Evolutionary conservation across 2,797 vertebrate genomes (phyloP), one percentile per base, ranked within the genome.

Genomic region (Xyrichtys novacula): DNA sequence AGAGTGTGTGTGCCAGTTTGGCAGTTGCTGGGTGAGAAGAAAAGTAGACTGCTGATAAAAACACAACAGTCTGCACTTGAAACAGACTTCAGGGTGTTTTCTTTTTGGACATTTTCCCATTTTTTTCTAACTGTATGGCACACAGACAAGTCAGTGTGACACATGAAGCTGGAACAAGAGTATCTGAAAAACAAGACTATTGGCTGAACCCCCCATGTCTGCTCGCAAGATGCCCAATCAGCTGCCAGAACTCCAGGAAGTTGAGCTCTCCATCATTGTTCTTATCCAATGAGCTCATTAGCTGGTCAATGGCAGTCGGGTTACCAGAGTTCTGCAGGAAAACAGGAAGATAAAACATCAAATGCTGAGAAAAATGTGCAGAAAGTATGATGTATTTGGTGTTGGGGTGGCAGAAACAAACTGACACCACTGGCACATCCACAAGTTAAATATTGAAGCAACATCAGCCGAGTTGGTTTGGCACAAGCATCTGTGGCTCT

Each of bases 171-270:
- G 44, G 47, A 15, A 48, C n/a, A 46, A n/a, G 63, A 28, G 42
- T 22, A 57, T 76, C 50, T 17, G 54, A 71, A 44, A n/a, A 64
- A 58, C 70, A 20, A 53, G 39, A 9, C 79, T 83, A 91, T 86
- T 93, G 87, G 91, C 70, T 79, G 73, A 89, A 89, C 12, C 84
- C 80, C 3, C 88, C 85, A 3, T 84, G 87, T 73, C 86, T 78
- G 80, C 77, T 80, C 0, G 88, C 89, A 26, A 92, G 84, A 15
- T 71, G 86, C 23, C 93, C 93, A 91, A 94, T 92, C 79, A 92
- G 88, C 80, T 92, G 84, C 93, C 90, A 93, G 90, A 93, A 93
- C 69, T 93, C 90, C 64, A 86, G 75, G 79, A 94, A 94, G 71
- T 85, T 90, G 73, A 93, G 88, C 71, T 93, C 89, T 61, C 91